Evolutionary conservation across 1,140 invertebrate genomes (phyloP).

Genomic region (Drosophila nigromelanica): DNA sequence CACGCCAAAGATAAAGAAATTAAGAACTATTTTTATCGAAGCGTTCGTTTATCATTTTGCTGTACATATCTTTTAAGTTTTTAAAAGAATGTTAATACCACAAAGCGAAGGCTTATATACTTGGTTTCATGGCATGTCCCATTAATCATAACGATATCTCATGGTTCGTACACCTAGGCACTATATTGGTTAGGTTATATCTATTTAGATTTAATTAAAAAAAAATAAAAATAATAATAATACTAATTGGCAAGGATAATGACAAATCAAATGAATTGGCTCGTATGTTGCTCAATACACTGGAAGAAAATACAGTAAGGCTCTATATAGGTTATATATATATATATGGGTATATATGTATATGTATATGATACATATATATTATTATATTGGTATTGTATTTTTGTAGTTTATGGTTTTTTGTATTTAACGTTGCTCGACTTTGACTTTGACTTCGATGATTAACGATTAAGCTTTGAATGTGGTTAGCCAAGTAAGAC

Average conservation of each 20-base stretch:
- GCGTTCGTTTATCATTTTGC: conserved; percentile 25
- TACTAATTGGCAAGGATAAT: conserved; percentile 26
- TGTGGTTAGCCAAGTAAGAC: conserved; percentile 75
- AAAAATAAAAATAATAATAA: background rate
- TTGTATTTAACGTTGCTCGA: conserved; percentile 46
- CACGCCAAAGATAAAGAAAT: conserved; percentile 17
- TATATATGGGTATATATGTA: conserved; percentile 39
- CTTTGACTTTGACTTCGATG: conserved; percentile 48
- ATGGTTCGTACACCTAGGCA: conserved; percentile 16
- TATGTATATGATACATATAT: conserved; percentile 52
- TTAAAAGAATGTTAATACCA: conserved; percentile 10
- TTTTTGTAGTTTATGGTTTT: conserved; percentile 61
- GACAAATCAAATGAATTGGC: conserved; percentile 39
- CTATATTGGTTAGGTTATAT: conserved; percentile 7
- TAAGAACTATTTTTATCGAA: conserved; percentile 15
- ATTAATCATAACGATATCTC: conserved; percentile 4
- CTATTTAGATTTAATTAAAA: conserved; percentile 11
- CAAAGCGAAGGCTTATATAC: background rate
- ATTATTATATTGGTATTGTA: conserved; percentile 62
- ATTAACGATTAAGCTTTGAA: conserved; percentile 73
- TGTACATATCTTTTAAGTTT: conserved; percentile 17
- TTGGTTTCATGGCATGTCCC: conserved; percentile 11
- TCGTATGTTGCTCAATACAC: conserved; percentile 31
- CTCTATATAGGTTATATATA: conserved; percentile 2
- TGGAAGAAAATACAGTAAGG: conserved; percentile 1